Evolutionary conservation across 1,140 invertebrate genomes (phyloP).

Genomic region (Oryzaephilus surinamensis): DNA sequence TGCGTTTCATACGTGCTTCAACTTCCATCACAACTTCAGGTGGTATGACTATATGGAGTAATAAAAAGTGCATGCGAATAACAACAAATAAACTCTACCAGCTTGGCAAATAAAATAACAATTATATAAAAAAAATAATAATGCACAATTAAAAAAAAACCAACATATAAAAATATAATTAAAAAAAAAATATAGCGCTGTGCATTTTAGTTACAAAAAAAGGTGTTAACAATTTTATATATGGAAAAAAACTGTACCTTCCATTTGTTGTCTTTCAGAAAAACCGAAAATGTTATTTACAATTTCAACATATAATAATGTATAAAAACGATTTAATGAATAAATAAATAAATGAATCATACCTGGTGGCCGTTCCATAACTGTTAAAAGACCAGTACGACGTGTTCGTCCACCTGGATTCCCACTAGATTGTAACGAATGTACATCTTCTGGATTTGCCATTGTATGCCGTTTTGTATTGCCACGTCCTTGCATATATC

Average conservation of each 20-base stretch:
- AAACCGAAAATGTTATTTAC: conserved; percentile 7
- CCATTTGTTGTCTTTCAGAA: no score
- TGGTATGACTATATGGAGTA: conserved; percentile 74
- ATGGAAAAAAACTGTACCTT: no score
- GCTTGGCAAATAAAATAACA: conserved; percentile 26
- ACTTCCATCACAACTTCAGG: conserved; percentile 78
- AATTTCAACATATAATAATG: neutral
- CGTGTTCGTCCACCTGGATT: conserved; percentile 47
- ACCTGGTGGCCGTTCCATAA: conserved; percentile 81
- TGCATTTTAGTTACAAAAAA: no score
- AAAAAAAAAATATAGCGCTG: no score
- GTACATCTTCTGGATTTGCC: conserved; percentile 52
- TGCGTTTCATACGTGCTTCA: conserved; percentile 75
- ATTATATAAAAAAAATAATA: conserved; percentile 15
- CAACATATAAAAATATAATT: conserved; percentile 13
- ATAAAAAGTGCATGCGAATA: conserved; percentile 45
- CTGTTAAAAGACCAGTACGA: conserved; percentile 66
- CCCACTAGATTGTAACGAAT: conserved; percentile 41
- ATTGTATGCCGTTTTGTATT: conserved; percentile 54
- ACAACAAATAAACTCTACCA: conserved; percentile 32
- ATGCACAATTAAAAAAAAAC: conserved; percentile 22
- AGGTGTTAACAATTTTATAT: no score
- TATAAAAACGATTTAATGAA: conserved; percentile 8
- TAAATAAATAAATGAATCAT: conserved; percentile 22
- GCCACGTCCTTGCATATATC: conserved; percentile 62